Percentiles rank a stretch among this genome's conserved stretches.
Conservation (phyloP, 2,113 vertebrate genomes). For the Riparia riparia region DNA sequence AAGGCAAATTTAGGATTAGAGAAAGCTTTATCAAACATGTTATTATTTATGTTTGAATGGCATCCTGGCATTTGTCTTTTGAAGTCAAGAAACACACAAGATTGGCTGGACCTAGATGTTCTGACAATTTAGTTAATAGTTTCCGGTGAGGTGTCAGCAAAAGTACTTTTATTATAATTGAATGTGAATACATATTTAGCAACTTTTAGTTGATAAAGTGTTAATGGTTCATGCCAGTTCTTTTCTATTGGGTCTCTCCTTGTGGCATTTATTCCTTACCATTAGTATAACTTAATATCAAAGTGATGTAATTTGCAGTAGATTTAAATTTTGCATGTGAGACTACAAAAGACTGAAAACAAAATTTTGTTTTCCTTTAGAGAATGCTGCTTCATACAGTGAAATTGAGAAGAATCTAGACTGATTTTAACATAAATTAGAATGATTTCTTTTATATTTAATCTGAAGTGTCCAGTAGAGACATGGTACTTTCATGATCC, state of each 20-base stretch:
- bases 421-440: background rate
- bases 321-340: background rate
- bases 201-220: background rate
- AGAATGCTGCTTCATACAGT: background rate
- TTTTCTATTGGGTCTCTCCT: background rate
- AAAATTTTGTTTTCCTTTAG: background rate
- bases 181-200: background rate
- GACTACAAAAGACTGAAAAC: background rate
- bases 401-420: background rate
- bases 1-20: background rate
- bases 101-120: background rate
- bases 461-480: background rate
- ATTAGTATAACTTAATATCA: background rate
- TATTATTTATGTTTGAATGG: background rate
- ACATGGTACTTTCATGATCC: slow-evolving; percentile 1
- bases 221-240: background rate
- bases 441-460: background rate
- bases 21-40: background rate
- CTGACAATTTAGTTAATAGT: background rate
- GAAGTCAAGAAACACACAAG: background rate
- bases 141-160: background rate
- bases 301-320: background rate
- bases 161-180: background rate
- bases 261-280: background rate
- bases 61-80: background rate